Percentiles rank a stretch among this genome's conserved stretches.
These are phyloP conservation scores for Yasuhikotakia modesta DNA, from an alignment of 2,797 vertebrate genomes.

Conservation along the genomic window DNA sequence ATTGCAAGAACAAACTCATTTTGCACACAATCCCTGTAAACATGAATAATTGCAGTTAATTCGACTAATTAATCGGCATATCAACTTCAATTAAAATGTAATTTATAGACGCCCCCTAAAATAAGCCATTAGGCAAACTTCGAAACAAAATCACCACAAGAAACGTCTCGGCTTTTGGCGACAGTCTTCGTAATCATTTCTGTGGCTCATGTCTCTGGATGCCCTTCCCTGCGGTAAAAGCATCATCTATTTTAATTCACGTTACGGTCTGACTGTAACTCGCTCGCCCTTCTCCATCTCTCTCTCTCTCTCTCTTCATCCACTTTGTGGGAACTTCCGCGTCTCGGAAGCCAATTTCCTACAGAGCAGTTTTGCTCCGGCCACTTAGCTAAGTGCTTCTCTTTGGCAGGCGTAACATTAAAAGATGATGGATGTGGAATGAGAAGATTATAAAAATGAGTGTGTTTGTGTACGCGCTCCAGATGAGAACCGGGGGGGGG, in stretches of 20 bases:
- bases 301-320: slow-evolving; percentile 26
- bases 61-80: neutral
- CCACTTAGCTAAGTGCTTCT: slow-evolving; percentile 79
- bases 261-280: slow-evolving; percentile 33
- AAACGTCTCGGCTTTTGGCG: neutral
- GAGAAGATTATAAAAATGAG: slow-evolving; percentile 32
- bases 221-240: slow-evolving; percentile 39
- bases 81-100: neutral
- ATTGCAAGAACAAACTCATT: neutral
- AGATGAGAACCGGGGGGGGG: slow-evolving; percentile 25
- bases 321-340: too few species aligned
- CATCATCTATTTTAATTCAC: slow-evolving; percentile 41
- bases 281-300: slow-evolving; percentile 11
- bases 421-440: slow-evolving; percentile 73
- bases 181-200: neutral
- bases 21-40: neutral
- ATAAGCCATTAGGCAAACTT: neutral
- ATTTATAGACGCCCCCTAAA: neutral
- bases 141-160: neutral
- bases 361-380: slow-evolving; percentile 72
- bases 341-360: slow-evolving; percentile 70
- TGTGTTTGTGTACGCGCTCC: slow-evolving; percentile 17
- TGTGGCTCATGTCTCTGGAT: slow-evolving; percentile 1
- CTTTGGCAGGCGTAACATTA: slow-evolving; percentile 73
- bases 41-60: neutral